These are phyloP conservation scores for Carduelis carduelis DNA, from an alignment of 2,797 vertebrate species.

Conservation along the genomic window DNA sequence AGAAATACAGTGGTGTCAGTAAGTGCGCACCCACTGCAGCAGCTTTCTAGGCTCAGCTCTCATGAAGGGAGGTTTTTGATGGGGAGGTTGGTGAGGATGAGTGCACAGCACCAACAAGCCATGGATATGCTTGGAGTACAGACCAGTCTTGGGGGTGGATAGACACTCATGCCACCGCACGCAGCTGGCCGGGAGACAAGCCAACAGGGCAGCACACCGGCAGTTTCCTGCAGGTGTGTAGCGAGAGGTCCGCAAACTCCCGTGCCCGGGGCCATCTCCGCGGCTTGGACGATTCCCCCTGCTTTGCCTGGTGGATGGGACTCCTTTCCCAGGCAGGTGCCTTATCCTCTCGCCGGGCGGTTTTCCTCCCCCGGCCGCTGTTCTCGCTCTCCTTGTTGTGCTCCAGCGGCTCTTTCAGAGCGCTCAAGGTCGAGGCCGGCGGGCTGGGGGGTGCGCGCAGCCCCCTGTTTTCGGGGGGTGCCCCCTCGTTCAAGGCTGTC, in stretches of 20 bases:
- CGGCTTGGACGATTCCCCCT: background rate
- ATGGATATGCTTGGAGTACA: background rate
- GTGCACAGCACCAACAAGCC: no score
- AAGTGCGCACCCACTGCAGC: background rate
- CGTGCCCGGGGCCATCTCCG: background rate
- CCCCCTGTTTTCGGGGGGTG: background rate
- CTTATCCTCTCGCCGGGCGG: background rate
- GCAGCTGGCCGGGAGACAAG: background rate
- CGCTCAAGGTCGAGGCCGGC: slow-evolving; percentile 8
- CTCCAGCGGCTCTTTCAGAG: background rate
- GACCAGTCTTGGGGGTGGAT: rapidly evolving
- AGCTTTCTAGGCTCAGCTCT: background rate
- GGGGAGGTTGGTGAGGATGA: background rate
- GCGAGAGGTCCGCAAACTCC: background rate
- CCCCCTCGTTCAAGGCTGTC: slow-evolving; percentile 2
- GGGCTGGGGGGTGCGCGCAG: background rate
- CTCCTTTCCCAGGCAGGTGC: slow-evolving; percentile 36
- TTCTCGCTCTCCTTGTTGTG: background rate
- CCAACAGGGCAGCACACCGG: background rate
- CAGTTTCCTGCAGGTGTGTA: background rate
- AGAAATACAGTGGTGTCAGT: background rate
- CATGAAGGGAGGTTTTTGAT: rapidly evolving
- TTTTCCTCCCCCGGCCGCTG: background rate
- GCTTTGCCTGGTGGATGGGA: background rate
- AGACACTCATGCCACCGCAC: rapidly evolving